Base-by-base conservation (phyloP, 2,113 vertebrate species). In the Nymphicus hollandicus region DNA sequence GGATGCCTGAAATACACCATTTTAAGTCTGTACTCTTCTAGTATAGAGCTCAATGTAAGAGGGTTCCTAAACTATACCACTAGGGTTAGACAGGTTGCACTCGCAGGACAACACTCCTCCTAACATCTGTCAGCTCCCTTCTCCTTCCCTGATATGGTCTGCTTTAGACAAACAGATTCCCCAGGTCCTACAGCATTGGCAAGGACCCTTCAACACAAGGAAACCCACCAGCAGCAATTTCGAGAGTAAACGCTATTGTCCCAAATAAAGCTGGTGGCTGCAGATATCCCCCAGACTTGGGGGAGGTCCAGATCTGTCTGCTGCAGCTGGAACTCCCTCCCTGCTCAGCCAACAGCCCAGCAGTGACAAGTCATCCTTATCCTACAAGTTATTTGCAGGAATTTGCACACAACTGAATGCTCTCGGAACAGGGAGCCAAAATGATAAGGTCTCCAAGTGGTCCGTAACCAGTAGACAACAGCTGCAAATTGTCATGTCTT, bases 321-420 rank as follows among this genome's bases (percentile, higher is more conserved):
- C 17, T 89, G 43, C 64, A 84, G 49, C 44, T 84, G n/a, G 31
- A 65, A 55, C 13, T 70, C 37, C 11, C 70, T 46, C 28, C 31
- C 15, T 0, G 0, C 28, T 47, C n/a, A 78, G 50, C 22, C 64
- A 41, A 8, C 0, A 1, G 23, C 11, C 17, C 39, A 43, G 16
- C 8, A 44, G 31, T 10, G 13, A 55, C 11, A 43, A 58, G 23
- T 14, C n/a, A 35, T 20, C 47, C 17, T 33, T 39, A 29, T 16
- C 7, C 35, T 35, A 17, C 33, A 37, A 53, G 27, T 14, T 18
- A 49, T n/a, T 46, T 52, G 49, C 49, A 63, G 37, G 11, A 66
- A 18, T 33, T 13, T 13, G 50, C 35, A 56, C 4, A 13, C 2
- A 4, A 6, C 22, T 29, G 39, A 77, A 83, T 1, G 2, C 19